Base-by-base conservation (phyloP, 2,113 vertebrate genomes). In the Guaruba guarouba region DNA sequence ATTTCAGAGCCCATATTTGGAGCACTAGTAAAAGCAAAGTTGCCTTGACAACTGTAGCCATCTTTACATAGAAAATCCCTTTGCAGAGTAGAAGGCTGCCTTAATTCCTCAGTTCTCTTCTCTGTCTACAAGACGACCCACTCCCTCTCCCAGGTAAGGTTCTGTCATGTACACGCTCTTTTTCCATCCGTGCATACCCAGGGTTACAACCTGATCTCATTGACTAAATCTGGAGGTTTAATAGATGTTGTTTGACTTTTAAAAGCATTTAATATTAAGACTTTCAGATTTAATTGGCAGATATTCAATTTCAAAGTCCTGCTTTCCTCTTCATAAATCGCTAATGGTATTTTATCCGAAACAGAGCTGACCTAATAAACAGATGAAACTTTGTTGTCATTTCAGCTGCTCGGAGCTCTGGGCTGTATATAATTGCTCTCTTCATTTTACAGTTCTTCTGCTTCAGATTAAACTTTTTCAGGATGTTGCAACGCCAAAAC, bases 11-110 rank as follows among this genome's bases (percentile, higher is more conserved):
- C 39, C 29, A 1, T 76, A 68, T 83, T 79, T 88, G 80, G 41
- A 92, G 41, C 69, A 69, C 19, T 70, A 44, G 64, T 71, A 78
- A 95, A 95, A 93, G 92, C 88, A 93, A 97, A 96, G 92, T 96
- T 96, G 80, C 96, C 92, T 81, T 96, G 96, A 93, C 93, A 96
- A 96, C 93, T 94, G 93, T 75, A 94, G 85, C 92, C 93, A 82
- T 90, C 71, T 92, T 94, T 88, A 92, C 87, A 78, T 16, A 66
- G 92, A 69, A 84, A 92, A 87, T 67, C 74, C 63, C 59, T 85
- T 91, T 77, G 66, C 77, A 76, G 54, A 63, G 67, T 22, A 88
- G 41, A 92, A 91, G 18, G 35, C 74, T 92, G 86, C 4, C 89
- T 92, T 89, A 96, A 89, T 89, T 92, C 59, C 75, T 74, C 20